Evolutionary conservation across 2,113 vertebrate genomes (phyloP), one percentile per base, ranked within the genome.

Genomic region (Monopterus albus): DNA sequence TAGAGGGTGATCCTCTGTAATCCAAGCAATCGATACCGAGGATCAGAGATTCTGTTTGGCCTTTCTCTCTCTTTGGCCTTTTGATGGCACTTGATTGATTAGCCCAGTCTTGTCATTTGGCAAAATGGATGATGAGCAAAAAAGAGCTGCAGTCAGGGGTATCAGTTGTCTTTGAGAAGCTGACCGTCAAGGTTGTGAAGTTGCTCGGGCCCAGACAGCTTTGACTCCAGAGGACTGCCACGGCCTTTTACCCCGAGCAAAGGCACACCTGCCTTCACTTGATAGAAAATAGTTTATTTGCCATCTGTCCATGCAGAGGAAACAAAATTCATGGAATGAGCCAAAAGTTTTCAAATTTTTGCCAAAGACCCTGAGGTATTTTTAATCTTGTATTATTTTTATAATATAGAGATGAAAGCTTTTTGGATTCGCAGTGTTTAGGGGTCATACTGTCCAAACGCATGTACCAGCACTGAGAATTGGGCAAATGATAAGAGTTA

Each of bases 21-120:
- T 87, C 81, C 74, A 51, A 47, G 53, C 51, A 80, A 85, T 89
- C 78, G 33, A 89, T 89, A 82, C 50, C 17, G 52, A 77, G 76
- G 58, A 71, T 84, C 58, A 75, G 72, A 29, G 36, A 62, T 40
- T 49, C 39, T 40, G 49, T 62, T 75, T 78, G 66, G 72, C 79
- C 47, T 43, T 47, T 60, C 56, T 43, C 53, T 53, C 64, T 74
- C 42, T 81, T 75, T 83, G 83, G 78, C 87, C 83, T 87, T 90
- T 92, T 88, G 88, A 90, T 59, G 49, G 76, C 47, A 52, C 55
- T 62, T 91, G 89, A 92, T 90, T 90, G 87, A 92, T 92, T 82
- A 78, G 78, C 74, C 12, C 1, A 6, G 58, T 88, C 74, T 73
- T 89, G 79, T 72, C 86, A 86, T 89, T 91, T 89, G 75, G 79